These are phyloP conservation scores for Pristionchus arcanus DNA, from an alignment of 2,888 invertebrate genomes.

Conservation along the genomic window DNA sequence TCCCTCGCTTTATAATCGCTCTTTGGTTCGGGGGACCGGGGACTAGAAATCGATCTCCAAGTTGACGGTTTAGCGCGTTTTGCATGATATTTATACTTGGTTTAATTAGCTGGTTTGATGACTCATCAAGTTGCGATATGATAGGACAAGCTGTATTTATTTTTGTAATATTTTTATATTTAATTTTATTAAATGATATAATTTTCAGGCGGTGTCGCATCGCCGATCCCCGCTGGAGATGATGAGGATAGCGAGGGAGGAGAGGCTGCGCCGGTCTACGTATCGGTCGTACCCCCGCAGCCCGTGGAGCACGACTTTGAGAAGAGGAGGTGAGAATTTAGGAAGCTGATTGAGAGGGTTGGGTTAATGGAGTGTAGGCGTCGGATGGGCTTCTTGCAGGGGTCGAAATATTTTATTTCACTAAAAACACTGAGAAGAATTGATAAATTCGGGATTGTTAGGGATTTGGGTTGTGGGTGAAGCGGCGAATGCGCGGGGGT, in stretches of 20 bases:
- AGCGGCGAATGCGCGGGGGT: neutral
- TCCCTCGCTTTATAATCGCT: neutral
- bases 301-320: conserved; percentile 54
- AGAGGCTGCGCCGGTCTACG: neutral
- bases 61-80: too few species aligned
- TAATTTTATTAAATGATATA: neutral
- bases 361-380: too few species aligned
- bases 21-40: neutral
- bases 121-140: too few species aligned
- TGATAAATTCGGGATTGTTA: neutral
- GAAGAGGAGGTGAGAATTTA: neutral
- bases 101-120: too few species aligned
- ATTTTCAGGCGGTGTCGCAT: conserved; percentile 28
- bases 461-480: neutral
- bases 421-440: neutral
- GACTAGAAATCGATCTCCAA: neutral
- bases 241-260: neutral
- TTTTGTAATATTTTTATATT: neutral
- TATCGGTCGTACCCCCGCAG: conserved; percentile 6
- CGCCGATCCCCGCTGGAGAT: conserved; percentile 36
- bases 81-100: too few species aligned
- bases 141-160: too few species aligned
- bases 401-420: too few species aligned
- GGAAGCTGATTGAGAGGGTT: neutral
- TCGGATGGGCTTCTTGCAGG: neutral